phyloP scores from a whole-genome alignment of 2,888 invertebrate genomes.

The Lumbricus terrestris region DNA sequence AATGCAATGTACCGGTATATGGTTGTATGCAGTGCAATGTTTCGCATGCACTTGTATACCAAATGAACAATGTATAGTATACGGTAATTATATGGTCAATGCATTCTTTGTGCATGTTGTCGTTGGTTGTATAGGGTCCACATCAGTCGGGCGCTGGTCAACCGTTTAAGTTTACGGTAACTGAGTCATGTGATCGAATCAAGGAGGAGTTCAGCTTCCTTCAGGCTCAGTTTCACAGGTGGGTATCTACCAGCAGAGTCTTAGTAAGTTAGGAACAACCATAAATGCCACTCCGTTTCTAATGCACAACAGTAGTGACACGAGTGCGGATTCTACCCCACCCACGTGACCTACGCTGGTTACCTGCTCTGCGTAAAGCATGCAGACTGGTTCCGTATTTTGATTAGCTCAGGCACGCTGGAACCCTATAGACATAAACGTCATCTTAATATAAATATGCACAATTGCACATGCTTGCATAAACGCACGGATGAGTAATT shows the following conservation, averaged over 20 bases:
- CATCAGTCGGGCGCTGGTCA: conserved; percentile 76
- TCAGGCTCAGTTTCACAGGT: conserved; percentile 94
- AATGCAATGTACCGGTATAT: neutral
- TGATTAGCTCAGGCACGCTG: no score
- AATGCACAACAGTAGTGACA: neutral
- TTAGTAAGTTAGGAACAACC: no score
- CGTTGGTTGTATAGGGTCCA: conserved; percentile 41
- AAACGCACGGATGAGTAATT: no score
- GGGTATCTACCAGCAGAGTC: no score
- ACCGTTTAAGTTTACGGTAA: conserved; percentile 86
- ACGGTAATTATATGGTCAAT: neutral
- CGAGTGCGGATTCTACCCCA: no score
- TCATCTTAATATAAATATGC: no score
- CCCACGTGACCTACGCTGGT: no score
- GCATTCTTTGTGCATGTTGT: neutral
- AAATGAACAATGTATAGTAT: no score
- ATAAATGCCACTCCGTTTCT: neutral
- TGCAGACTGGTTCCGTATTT: no score
- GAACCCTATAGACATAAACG: no score
- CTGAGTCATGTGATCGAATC: conserved; percentile 89
- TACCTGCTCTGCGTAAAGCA: no score
- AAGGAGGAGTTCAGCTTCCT: conserved; percentile 94
- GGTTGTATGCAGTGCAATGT: neutral
- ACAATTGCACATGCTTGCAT: no score
- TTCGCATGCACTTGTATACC: neutral